Conservation (phyloP, 2,113 vertebrate species). For the Vicugna pacos region DNA sequence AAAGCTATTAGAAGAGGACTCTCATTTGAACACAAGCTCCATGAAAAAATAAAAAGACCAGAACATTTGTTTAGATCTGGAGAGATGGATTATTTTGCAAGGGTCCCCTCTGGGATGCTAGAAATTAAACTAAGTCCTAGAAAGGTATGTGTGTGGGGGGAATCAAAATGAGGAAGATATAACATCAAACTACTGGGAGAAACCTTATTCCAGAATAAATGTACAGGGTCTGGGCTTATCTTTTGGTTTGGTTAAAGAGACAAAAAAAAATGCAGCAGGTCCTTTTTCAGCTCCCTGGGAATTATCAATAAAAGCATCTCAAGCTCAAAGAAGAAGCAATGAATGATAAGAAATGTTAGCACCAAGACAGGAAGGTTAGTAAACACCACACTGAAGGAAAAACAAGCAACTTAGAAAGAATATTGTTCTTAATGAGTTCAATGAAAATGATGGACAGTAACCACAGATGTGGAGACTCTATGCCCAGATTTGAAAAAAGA, state of each 20-base stretch:
- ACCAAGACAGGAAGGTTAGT: background rate
- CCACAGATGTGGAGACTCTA: background rate
- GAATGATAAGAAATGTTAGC: background rate
- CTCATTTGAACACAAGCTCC: slow-evolving; percentile 49
- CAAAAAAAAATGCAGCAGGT: slow-evolving; percentile 64
- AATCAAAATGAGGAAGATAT: slow-evolving; percentile 10
- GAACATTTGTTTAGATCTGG: slow-evolving; percentile 47
- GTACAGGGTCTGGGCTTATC: background rate
- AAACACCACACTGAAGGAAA: background rate
- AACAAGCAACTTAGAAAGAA: background rate
- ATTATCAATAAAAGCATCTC: background rate
- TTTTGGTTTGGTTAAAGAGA: slow-evolving; percentile 16
- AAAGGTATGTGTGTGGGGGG: background rate
- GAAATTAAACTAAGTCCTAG: slow-evolving; percentile 53
- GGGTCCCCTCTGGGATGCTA: background rate
- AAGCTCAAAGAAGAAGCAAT: background rate
- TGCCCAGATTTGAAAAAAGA: background rate
- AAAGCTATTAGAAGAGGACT: slow-evolving; percentile 63
- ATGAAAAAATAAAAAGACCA: slow-evolving; percentile 27
- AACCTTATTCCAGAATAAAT: background rate
- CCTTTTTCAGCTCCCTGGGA: slow-evolving; percentile 5
- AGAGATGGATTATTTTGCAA: slow-evolving; percentile 31
- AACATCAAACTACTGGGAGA: background rate
- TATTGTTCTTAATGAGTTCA: background rate
- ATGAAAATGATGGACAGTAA: background rate